Evolutionary conservation across 2,888 invertebrate genomes (phyloP), one percentile per base, ranked within the genome.

Genomic region (Hololepta plana): DNA sequence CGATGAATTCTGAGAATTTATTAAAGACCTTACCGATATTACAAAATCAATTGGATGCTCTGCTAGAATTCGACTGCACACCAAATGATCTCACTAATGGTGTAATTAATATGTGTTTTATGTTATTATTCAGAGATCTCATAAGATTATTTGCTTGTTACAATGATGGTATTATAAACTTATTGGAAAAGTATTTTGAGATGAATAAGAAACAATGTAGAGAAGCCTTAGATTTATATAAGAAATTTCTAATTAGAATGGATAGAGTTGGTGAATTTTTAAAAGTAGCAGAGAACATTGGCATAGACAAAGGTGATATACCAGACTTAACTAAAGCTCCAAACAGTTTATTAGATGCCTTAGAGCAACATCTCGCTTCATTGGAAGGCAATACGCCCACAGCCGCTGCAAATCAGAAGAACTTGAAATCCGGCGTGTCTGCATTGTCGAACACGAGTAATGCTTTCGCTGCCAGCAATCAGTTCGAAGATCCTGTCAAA

Each of bases 131-230:
- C 62, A 75, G 96, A 55, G 98, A 99, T 69, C 75, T 99, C 51
- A 99, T 99, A 51, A 74, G 98, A 34, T 58, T 80, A 33, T 99
- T 99, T 63, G 98, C 98, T 33, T 95, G 96, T 59, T 99, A 99
- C 65, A 99, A 99, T 60, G 99, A 99, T 59, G 98, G 96, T 39
- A 91, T 96, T 41, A 98, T 98, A 45, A 98, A 96, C 62, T 69
- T 98, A 38, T 60, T 98, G 57, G 98, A 98, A 63, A 98, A 98
- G 59, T 98, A 91, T 63, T 99, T 99, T 59, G 95, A 95, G 56
- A 95, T 98, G 95, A 96, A 95, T 60, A 98, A 96, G 59, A 99
- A 99, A 60, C 91, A 95, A 56, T 91, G 91, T 48, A 74, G 91
- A 39, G 96, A 99, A 49, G 96, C 95, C 40, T 68, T 99, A 55